Conservation (phyloP, 92 coral and sea anemone species). For the Pocillopora meandrina region DNA sequence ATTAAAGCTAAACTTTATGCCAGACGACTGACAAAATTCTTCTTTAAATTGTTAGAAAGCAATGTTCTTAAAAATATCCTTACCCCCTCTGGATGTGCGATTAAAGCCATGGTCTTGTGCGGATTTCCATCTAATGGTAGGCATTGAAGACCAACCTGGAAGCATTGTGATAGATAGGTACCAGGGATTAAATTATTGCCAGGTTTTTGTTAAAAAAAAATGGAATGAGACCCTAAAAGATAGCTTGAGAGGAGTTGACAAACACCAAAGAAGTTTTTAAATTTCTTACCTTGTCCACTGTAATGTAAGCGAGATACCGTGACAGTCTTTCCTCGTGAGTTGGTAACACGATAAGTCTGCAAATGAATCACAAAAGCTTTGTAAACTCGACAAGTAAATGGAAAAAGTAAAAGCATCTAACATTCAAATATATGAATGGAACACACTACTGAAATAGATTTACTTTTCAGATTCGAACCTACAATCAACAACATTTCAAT, state of each 20-base stretch:
- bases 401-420: too few relatives aligned
- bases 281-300: slow-evolving; percentile 79
- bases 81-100: slow-evolving; percentile 97
- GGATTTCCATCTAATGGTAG: slow-evolving; percentile 98
- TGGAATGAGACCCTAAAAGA: background rate
- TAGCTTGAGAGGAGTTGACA: background rate
- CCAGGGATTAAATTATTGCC: too few relatives aligned
- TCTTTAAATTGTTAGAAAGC: too few relatives aligned
- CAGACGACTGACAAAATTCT: too few relatives aligned
- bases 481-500: too few relatives aligned
- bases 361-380: background rate
- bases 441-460: too few relatives aligned
- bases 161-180: background rate
- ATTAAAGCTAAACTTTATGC: background rate
- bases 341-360: slow-evolving; percentile 82
- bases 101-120: slow-evolving; percentile 97
- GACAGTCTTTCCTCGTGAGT: slow-evolving; percentile 56
- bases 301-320: slow-evolving; percentile 92
- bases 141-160: slow-evolving; percentile 93
- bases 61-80: slow-evolving; percentile 9
- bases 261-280: background rate
- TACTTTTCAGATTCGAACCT: too few relatives aligned
- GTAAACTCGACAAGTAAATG: background rate
- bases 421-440: too few relatives aligned
- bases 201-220: too few relatives aligned